Evolutionary conservation across 1,140 invertebrate genomes (phyloP).

Genomic region (Drosophila setifemur): DNA sequence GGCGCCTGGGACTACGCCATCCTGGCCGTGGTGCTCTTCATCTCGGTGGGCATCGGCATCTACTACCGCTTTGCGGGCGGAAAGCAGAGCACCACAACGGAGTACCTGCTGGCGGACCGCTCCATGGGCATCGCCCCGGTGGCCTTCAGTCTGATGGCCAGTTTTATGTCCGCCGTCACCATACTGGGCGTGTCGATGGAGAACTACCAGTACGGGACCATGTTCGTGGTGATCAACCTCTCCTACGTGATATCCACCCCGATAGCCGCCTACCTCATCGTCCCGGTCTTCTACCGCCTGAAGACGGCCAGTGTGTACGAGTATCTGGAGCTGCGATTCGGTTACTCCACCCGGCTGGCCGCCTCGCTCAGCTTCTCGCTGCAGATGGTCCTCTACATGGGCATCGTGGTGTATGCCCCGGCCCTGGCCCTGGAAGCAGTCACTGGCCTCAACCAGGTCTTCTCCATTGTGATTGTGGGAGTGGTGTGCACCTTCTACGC

Average conservation of each 20-base stretch:
- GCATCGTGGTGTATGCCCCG: constrained; percentile 96
- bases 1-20: constrained; percentile 87
- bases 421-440: constrained; percentile 94
- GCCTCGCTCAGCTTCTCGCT: constrained; percentile 91
- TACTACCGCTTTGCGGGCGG: constrained; percentile 94
- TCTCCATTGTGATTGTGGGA: constrained; percentile 91
- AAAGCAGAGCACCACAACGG: constrained; percentile 90
- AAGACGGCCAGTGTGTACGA: constrained; percentile 94
- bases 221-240: constrained; percentile 92
- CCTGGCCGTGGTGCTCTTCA: constrained; percentile 85
- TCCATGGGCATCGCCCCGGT: constrained; percentile 87
- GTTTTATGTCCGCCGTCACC: constrained; percentile 97
- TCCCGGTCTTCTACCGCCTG: constrained; percentile 94
- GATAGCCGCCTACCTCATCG: constrained; percentile 90
- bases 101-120: constrained; percentile 71
- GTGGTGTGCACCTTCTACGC: constrained; percentile 93
- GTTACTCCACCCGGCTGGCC: constrained; percentile 85
- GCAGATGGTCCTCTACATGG: constrained; percentile 95
- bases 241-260: constrained; percentile 92
- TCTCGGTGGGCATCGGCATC: constrained; percentile 89
- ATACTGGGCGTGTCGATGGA: constrained; percentile 93
- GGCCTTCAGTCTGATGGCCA: constrained; percentile 94
- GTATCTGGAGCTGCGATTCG: constrained; percentile 94
- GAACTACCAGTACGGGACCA: constrained; percentile 92
- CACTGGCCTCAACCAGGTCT: constrained; percentile 88